Evolutionary conservation across 2,797 vertebrate genomes (phyloP).

Genomic region (Botia almorhae): DNA sequence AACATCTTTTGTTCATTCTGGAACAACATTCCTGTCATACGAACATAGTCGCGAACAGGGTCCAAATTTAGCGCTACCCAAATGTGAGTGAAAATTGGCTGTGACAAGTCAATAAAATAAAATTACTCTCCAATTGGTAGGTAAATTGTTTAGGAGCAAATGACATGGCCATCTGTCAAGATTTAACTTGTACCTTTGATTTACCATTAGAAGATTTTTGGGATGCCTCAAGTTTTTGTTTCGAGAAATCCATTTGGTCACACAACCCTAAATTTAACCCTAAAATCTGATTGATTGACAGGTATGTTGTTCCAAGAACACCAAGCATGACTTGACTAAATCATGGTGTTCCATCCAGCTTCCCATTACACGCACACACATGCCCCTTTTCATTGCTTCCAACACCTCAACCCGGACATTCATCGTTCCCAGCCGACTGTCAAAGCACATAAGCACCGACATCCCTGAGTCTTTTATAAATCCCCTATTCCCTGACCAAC

Average conservation of each 20-base stretch:
- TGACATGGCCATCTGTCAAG: no score
- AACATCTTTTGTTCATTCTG: neutral
- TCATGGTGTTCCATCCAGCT: no score
- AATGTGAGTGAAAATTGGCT: neutral
- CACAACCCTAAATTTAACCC: neutral
- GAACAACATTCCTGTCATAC: neutral
- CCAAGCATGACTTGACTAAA: slow-evolving; percentile 1
- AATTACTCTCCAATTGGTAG: neutral
- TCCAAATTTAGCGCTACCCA: neutral
- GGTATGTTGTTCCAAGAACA: neutral
- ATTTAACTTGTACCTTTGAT: no score
- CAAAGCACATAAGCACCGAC: slow-evolving; percentile 4
- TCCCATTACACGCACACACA: slow-evolving; percentile 15
- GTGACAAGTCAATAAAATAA: neutral
- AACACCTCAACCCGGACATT: slow-evolving; percentile 41
- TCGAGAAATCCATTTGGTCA: no score
- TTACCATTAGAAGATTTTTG: no score
- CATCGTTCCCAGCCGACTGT: slow-evolving; percentile 56
- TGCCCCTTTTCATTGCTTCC: slow-evolving; percentile 2
- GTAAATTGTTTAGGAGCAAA: neutral
- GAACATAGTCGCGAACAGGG: neutral
- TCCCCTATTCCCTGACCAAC: slow-evolving; percentile 23
- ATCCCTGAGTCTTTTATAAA: slow-evolving; percentile 51
- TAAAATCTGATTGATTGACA: no score
- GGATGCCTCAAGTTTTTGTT: no score